Base-by-base conservation (phyloP, 2,888 invertebrate species). In the Lasioglossum malachurum region DNA sequence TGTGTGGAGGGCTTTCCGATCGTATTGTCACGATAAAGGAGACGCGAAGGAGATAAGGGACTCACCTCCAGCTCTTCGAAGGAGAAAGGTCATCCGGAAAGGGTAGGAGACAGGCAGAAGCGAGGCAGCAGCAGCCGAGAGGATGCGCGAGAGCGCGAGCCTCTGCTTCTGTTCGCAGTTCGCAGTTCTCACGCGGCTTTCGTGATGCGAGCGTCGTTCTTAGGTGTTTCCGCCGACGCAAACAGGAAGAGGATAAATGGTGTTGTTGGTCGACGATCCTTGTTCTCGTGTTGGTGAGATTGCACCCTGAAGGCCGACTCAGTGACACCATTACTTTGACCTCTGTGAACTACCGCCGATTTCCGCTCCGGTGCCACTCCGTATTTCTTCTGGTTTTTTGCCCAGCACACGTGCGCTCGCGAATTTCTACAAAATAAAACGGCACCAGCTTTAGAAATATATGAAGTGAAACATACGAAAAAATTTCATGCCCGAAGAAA, bases 141-240 rank as follows among this genome's bases (percentile, higher is more conserved):
- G 89, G 88, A 84, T 89, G 90, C 89, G 90, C 84, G 89, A 86
- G 82, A 89, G 90, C 89, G 90, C 88, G 67, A 79, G 80, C 41
- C 83, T 64, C 75, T 53, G 64, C 73, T 69, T 69, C 83, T 75
- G 80, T 49, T 86, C 84, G 88, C 91, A 90, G 80, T 49, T 86
- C 84, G 89, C 91, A 90, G 90, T 90, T 78, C 75, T 83, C 89
- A 83, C 89, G 91, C 88, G 89, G 80, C 88, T 79, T 76, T 75
- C 88, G 82, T 80, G 46, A 84, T 53, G 89, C 46, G 64, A 82
- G 72, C 67, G 31, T 74, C 85, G 85, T 35, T n/a, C 60, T 35
- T 38, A 14, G 23, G 14, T 14, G 71, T 27, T 78, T 19, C 38
- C 38, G n/a, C 27, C 3, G 53, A 8, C 38, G 12, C 16, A 12